Conservation (phyloP, 2,113 vertebrate species). For the Pteruthius melanotis region DNA sequence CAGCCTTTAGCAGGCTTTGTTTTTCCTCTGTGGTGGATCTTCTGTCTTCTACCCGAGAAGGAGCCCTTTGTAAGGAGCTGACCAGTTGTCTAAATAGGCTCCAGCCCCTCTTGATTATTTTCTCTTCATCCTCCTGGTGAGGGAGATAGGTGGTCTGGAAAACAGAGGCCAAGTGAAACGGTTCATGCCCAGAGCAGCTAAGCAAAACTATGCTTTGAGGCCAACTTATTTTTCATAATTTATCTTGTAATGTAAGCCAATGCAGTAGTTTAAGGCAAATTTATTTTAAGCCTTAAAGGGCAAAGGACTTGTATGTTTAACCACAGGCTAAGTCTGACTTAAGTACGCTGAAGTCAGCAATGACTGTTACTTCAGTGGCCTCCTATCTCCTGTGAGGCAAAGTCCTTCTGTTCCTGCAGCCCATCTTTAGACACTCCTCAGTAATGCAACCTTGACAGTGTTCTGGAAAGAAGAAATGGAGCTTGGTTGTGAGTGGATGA, state of each 20-base stretch:
- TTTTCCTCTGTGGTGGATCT: conserved; percentile 38
- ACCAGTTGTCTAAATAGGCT: conserved; percentile 60
- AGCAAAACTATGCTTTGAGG: conserved; percentile 59
- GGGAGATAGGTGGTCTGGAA: conserved; percentile 54
- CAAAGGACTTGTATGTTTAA: conserved; percentile 62
- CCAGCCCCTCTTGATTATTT: conserved; percentile 51
- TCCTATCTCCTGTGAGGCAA: not conserved
- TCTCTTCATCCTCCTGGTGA: conserved; percentile 49
- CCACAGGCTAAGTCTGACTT: conserved; percentile 50
- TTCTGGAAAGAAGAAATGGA: not conserved
- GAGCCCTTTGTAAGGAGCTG: conserved; percentile 12
- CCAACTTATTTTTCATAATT: conserved; percentile 62
- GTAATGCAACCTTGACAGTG: not conserved
- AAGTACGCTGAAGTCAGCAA: conserved; percentile 22
- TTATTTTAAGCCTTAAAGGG: conserved; percentile 48
- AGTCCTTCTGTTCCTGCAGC: not conserved
- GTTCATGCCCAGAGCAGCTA: conserved; percentile 51
- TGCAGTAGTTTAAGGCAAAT: conserved; percentile 55
- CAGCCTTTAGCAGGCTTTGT: conserved; percentile 4
- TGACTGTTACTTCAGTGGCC: not conserved
- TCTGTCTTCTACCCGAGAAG: not conserved
- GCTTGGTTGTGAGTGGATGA: not conserved
- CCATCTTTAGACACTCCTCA: not conserved
- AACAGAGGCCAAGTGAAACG: conserved; percentile 32
- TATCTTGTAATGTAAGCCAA: conserved; percentile 57